Evolutionary conservation across 37 sponge, comb jelly and placozoan genomes (phyloP).

Genomic region (Diacarnus erythraeanus): DNA sequence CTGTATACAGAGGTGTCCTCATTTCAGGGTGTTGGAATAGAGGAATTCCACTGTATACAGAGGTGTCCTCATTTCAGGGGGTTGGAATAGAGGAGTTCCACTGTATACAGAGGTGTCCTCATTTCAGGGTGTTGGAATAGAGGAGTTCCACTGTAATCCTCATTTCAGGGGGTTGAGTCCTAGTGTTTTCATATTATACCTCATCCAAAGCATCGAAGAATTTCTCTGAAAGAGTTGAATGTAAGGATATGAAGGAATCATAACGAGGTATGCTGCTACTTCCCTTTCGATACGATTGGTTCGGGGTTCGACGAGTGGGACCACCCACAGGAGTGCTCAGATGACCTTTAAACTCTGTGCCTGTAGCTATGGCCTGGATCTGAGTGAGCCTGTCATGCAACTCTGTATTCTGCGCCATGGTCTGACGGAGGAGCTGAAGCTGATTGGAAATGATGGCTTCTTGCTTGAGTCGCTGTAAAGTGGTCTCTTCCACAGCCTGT

Average conservation of each 20-base stretch:
- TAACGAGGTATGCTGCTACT: constrained; percentile 23
- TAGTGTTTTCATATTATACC: constrained; percentile 20
- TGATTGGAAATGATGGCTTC: constrained; percentile 34
- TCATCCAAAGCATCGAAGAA: constrained; percentile 80
- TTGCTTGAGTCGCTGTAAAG: not conserved
- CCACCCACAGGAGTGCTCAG: not conserved
- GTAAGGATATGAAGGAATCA: constrained; percentile 71
- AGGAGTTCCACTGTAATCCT: no score
- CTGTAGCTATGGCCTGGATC: constrained; percentile 53
- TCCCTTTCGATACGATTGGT: not conserved
- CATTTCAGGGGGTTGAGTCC: no score
- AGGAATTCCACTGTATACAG: no score
- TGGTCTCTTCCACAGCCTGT: constrained; percentile 7
- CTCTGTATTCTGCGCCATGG: constrained; percentile 63
- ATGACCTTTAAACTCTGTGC: not conserved
- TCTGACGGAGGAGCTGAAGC: constrained; percentile 32
- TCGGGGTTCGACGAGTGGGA: not conserved
- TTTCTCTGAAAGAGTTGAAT: constrained; percentile 56
- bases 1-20: no score
- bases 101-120: no score
- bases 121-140: no score
- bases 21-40: no score
- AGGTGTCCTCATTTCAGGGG: no score
- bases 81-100: no score
- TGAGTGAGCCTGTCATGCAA: constrained; percentile 46